A percentile compares a stretch with the other conserved stretches of the same genome.
Conservation (phyloP, 2,797 vertebrate species). For the Spondyliosoma cantharus region DNA sequence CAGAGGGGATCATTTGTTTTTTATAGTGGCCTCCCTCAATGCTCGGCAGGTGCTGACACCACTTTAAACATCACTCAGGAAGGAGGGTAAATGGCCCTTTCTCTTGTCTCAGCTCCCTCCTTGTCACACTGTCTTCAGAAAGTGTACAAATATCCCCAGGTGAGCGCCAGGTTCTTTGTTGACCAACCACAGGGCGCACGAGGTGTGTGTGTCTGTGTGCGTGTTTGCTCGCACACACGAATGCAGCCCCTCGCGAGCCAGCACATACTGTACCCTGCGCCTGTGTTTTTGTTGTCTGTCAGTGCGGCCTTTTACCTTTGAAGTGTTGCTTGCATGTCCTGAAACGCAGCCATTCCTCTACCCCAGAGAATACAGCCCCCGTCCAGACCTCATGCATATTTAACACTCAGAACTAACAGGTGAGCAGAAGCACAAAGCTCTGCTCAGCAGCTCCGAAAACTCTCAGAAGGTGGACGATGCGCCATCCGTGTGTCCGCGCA, state of each 20-base stretch:
- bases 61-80: conserved; percentile 65
- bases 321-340: conserved; percentile 58
- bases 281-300: conserved; percentile 50
- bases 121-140: conserved; percentile 51
- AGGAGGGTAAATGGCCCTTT: conserved; percentile 47
- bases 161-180: conserved; percentile 41
- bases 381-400: conserved; percentile 69
- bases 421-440: conserved; percentile 48
- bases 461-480: conserved; percentile 31
- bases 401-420: conserved; percentile 64
- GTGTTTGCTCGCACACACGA: conserved; percentile 18
- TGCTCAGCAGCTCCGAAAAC: conserved; percentile 20
- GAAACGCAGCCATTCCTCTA: conserved; percentile 55
- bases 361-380: conserved; percentile 50
- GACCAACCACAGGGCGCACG: conserved; percentile 39
- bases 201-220: conserved; percentile 9
- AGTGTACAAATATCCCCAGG: conserved; percentile 43
- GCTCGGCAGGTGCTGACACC: conserved; percentile 50
- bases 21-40: conserved; percentile 60
- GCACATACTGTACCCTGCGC: conserved; percentile 8
- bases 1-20: conserved; percentile 69
- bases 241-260: conserved; percentile 14
- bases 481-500: conserved; percentile 17
- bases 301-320: conserved; percentile 44
- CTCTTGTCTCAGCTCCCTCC: conserved; percentile 33